Base-by-base conservation (phyloP, 2,888 invertebrate genomes). In the Ceriagrion tenellum region DNA sequence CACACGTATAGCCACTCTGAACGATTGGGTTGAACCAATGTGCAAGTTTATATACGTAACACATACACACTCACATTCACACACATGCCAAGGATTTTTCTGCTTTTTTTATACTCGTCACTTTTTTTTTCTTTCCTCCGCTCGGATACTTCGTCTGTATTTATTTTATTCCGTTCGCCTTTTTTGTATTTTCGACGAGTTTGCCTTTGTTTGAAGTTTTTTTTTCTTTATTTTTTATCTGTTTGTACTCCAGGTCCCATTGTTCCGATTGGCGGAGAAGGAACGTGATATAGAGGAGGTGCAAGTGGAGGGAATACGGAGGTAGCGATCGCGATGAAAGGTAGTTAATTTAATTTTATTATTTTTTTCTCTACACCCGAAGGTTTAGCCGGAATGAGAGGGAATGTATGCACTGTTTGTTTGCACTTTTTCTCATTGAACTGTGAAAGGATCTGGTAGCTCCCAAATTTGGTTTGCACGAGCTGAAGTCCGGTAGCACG, bases 1-100 rank as follows among this genome's bases (percentile, higher is more conserved):
- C 89, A 89, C 89, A 89, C 89, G 89, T 89, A 89, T 55, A 30
- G 89, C 89, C 89, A 89, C 89, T 89, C 89, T 55, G 89, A 89
- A 26, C 89, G 89, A 89, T 89, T 89, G 89, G 81, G 26, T 89
- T n/a, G 89, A 55, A 89, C 89, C 55, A 55, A 89, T 89, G 89
- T 55, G 89, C 47, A 40, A n/a, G 55, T 47, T 89, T 89, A 55
- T 55, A n/a, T 23, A 26, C 20, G 20, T 26, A 55, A 55, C 55
- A 89, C 89, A 88, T 55, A 55, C 23, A 89, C 89, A 55, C 89
- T 13, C 55, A 8, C 12, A 59, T 20, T 59, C 59, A 59, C 59
- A 59, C 18, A 23, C n/a, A 55, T 18, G 26, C 55, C 35, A 55
- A 55, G 55, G 55, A 55, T 23, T 89, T 89, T 55, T 89, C 10